A percentile compares a stretch with the other conserved stretches of the same genome.
Evolutionary conservation across 2,113 vertebrate species (phyloP).

Genomic region (Taurulus bubalis): DNA sequence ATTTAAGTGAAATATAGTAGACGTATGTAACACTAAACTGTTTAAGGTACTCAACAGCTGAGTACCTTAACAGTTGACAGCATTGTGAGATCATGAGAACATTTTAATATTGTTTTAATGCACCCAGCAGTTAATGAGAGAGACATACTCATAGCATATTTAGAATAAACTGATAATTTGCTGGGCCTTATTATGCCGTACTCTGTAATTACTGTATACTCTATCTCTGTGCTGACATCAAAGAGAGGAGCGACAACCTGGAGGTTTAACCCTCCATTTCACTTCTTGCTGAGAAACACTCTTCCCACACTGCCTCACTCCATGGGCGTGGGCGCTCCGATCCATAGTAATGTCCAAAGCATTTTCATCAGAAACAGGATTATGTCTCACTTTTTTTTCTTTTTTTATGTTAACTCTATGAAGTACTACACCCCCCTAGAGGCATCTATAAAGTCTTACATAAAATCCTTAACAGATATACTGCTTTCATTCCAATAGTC

Average conservation of each 20-base stretch:
- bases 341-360: conserved; percentile 69
- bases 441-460: conserved; percentile 7
- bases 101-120: conserved; percentile 32
- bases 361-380: conserved; percentile 63
- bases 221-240: conserved; percentile 55
- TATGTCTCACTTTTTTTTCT: conserved; percentile 34
- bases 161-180: conserved; percentile 48
- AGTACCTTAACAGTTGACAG: too few species aligned
- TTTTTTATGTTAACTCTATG: conserved; percentile 40
- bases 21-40: conserved; percentile 14
- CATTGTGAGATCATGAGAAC: conserved; percentile 21
- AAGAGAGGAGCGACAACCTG: conserved; percentile 54
- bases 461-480: background rate
- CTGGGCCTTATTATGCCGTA: conserved; percentile 23
- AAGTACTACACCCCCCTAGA: conserved; percentile 8
- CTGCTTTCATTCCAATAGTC: background rate
- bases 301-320: conserved; percentile 46
- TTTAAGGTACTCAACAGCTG: conserved; percentile 24
- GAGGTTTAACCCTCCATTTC: conserved; percentile 67
- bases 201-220: conserved; percentile 61
- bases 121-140: conserved; percentile 54
- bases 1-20: conserved; percentile 32
- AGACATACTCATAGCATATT: conserved; percentile 52
- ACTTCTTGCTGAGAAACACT: conserved; percentile 49
- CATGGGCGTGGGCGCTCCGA: conserved; percentile 48